phyloP scores from a whole-genome alignment of 2,797 vertebrate species.

The Acrocephalus scirpaceus region DNA sequence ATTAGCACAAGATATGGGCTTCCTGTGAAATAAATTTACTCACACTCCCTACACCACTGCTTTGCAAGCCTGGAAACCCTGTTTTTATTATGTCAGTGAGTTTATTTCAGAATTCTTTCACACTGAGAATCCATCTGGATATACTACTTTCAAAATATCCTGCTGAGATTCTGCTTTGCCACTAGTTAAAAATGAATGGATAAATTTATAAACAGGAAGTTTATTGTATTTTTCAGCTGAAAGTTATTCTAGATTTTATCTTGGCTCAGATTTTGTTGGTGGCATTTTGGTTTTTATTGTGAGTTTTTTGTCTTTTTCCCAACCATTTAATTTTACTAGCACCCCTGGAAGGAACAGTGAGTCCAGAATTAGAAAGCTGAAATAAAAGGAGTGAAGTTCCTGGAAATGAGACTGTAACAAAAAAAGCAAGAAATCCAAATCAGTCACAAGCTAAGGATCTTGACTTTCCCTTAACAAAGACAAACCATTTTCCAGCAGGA shows the following conservation, averaged over 20 bases:
- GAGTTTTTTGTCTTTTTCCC: background rate
- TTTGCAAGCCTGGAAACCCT: conserved; percentile 56
- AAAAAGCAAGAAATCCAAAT: background rate
- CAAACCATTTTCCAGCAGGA: background rate
- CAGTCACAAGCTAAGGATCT: background rate
- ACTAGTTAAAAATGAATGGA: conserved; percentile 66
- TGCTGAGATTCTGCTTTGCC: conserved; percentile 71
- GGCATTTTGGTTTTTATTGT: background rate
- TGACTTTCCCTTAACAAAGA: background rate
- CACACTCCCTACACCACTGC: conserved; percentile 26
- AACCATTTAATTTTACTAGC: background rate
- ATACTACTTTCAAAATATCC: conserved; percentile 69
- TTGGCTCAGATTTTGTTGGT: background rate
- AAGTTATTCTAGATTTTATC: conserved; percentile 11
- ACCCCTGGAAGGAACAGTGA: background rate
- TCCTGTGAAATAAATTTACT: conserved; percentile 66
- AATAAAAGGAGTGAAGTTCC: background rate
- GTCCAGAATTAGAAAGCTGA: background rate
- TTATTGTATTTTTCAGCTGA: conserved; percentile 37
- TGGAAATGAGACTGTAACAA: background rate
- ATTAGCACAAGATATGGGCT: conserved; percentile 56
- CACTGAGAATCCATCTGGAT: conserved; percentile 80
- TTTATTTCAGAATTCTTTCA: conserved; percentile 76
- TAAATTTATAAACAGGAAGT: conserved; percentile 46
- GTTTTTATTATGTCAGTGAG: conserved; percentile 62